Percentiles rank a stretch among this genome's conserved stretches.
Evolutionary conservation across 2,888 invertebrate genomes (phyloP).

Genomic region (Acanthosepion pharaonis): DNA sequence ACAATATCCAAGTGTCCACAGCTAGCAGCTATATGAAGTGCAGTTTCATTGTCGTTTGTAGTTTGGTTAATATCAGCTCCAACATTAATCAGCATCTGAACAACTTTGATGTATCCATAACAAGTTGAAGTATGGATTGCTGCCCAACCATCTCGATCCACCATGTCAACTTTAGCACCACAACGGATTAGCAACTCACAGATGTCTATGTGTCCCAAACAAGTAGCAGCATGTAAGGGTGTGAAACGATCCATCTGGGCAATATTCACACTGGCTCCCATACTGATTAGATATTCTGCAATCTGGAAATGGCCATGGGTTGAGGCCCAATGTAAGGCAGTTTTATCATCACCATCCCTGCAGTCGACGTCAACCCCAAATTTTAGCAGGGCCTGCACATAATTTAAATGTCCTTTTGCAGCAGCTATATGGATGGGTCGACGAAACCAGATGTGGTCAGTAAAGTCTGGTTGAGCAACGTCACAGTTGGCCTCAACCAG

Average conservation of each 20-base stretch:
- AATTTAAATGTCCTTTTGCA: slow-evolving; percentile 60
- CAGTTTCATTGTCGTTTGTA: slow-evolving; percentile 64
- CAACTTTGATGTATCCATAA: slow-evolving; percentile 63
- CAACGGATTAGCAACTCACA: slow-evolving; percentile 60
- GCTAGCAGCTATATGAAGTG: slow-evolving; percentile 67
- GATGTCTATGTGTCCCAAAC: slow-evolving; percentile 61
- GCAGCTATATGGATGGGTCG: slow-evolving; percentile 69
- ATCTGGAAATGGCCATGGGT: slow-evolving; percentile 59
- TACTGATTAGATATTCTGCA: slow-evolving; percentile 59
- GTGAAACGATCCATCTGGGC: slow-evolving; percentile 69
- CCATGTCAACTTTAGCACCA: slow-evolving; percentile 63
- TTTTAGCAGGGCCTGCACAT: slow-evolving; percentile 59
- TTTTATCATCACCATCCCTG: slow-evolving; percentile 64
- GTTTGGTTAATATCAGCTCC: slow-evolving; percentile 60
- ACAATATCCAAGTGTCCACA: slow-evolving; percentile 61
- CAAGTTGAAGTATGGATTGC: slow-evolving; percentile 69
- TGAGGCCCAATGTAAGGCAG: slow-evolving; percentile 68
- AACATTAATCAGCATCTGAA: slow-evolving; percentile 59
- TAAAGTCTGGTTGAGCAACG: slow-evolving; percentile 56
- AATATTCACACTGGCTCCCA: slow-evolving; percentile 63
- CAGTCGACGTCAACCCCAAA: slow-evolving; percentile 64
- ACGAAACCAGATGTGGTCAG: slow-evolving; percentile 63
- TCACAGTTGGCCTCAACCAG: slow-evolving; percentile 64
- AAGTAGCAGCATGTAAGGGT: slow-evolving; percentile 69
- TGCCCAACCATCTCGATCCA: slow-evolving; percentile 69